Evolutionary conservation across 2,113 vertebrate genomes (phyloP), one percentile per base, ranked within the genome.

Genomic region (Bos indicus): DNA sequence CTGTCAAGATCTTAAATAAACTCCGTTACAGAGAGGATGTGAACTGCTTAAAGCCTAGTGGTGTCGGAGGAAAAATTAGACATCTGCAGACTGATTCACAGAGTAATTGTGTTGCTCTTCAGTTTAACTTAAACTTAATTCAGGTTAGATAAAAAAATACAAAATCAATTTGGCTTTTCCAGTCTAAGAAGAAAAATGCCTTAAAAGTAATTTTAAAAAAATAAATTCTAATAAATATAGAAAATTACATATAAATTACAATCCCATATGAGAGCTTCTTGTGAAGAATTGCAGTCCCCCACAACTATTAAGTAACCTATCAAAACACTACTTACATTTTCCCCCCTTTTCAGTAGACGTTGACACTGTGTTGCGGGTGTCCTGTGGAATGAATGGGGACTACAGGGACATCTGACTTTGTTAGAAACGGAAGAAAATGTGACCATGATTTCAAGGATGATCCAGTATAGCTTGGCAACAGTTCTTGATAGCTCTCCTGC

Each of bases 371-470:
- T 88, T 59, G 33, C 77, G 67, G 43, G 36, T 43, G 7, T 86
- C 51, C 33, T 84, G 5, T 95, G 33, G 36, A 87, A 91, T 59
- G 57, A 91, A 83, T 64, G 90, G 88, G 48, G 21, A 28, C 95
- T 82, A 88, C 4, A n/a, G 83, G 36, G 28, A 91, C 2, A 30
- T 95, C 56, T 43, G 95, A 94, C 57, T 81, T 48, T 74, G 48
- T 84, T 92, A 81, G 95, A 91, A 93, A 89, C 60, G 93, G 40
- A 97, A 97, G 81, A 78, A 97, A 95, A 96, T 88, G 60, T 56
- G 88, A 87, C 43, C 43, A 11, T 3, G 19, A 54, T 96, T 97
- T 96, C 88, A 91, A 91, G 91, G 60, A 86, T 90, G 56, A 91
- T 91, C 33, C 77, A 54, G 0, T 71, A 40, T 16, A 87, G 91